These are phyloP conservation scores for Gymnoscopelus microlampas DNA, from an alignment of 2,797 vertebrate species.

Conservation along the genomic window DNA sequence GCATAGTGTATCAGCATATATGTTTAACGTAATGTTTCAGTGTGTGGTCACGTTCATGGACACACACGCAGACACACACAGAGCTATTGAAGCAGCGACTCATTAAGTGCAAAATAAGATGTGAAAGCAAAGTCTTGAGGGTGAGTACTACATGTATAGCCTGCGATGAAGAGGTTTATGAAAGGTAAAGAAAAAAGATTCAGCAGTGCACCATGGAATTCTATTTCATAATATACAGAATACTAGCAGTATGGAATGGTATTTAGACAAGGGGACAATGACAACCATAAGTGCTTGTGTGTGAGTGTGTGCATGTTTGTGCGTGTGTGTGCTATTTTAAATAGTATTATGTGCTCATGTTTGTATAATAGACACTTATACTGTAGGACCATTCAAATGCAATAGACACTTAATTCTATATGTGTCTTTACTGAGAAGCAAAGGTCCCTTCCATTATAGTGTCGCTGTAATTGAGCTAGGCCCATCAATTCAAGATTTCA, in stretches of 20 bases:
- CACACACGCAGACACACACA: conserved; percentile 8
- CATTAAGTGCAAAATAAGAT: conserved; percentile 42
- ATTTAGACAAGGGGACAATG: too few relatives aligned
- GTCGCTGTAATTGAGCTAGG: conserved; percentile 29
- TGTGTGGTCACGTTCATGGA: conserved; percentile 1
- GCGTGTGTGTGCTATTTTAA: not conserved
- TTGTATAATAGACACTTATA: too few relatives aligned
- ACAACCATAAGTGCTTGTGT: not conserved
- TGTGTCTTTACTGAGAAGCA: conserved; percentile 3
- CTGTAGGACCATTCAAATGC: too few relatives aligned
- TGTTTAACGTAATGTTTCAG: not conserved
- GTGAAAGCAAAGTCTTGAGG: conserved; percentile 37
- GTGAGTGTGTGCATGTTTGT: conserved; percentile 4
- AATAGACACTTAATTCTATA: conserved; percentile 1
- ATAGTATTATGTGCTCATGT: too few relatives aligned
- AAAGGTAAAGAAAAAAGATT: conserved; percentile 32
- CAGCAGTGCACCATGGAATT: conserved; percentile 49
- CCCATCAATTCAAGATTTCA: conserved; percentile 25
- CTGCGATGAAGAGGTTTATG: conserved; percentile 25
- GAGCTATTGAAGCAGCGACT: conserved; percentile 14
- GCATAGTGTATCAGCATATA: not conserved
- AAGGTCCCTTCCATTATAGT: conserved; percentile 23
- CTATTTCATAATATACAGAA: not conserved
- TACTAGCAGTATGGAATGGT: too few relatives aligned
- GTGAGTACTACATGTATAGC: conserved; percentile 42